Base-by-base conservation (phyloP, 1,140 invertebrate genomes). In the Drosophila ficusphila region DNA sequence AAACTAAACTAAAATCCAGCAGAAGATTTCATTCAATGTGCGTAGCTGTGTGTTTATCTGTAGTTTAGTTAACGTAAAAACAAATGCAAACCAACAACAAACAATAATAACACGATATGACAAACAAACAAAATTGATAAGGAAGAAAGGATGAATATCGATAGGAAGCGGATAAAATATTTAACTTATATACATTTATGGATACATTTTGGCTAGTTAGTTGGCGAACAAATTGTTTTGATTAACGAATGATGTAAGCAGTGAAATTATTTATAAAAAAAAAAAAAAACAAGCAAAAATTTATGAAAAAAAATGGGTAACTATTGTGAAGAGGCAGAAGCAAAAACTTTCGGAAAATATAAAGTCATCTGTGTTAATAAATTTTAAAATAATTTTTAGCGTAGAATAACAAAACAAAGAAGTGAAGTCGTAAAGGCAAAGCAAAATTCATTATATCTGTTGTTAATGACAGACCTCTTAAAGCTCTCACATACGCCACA, bases 311-410 rank as follows among this genome's bases (percentile, higher is more conserved):
- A 77, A 77, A 71, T 64, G 61, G 49, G 75, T 65, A 76, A 78
- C 39, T 68, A 44, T 51, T 53, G 49, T 29, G 69, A 76, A 34
- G 65, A 47, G 31, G 53, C 73, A 53, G 23, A 23, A 25, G 61
- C 21, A 31, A 58, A 49, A 79, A 71, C 68, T 69, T 88, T 88
- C 73, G 83, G 78, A 82, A 78, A 82, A 85, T 81, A 90, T 86
- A 90, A 90, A 90, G 89, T 90, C 89, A 90, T 90, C 89, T 90
- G 89, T 90, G 89, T 90, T 90, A 90, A 88, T 90, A 90, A 88
- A 89, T 88, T 89, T 89, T 79, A 89, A 88, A 76, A 83, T 89
- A 85, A 77, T 85, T 86, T 85, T 76, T 85, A 89, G 78, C 67
- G 71, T 88, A 88, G 83, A 67, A 57, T 86, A 69, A 85, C 54